Evolutionary conservation across 2,113 vertebrate species (phyloP).

Genomic region (Indicator indicator): DNA sequence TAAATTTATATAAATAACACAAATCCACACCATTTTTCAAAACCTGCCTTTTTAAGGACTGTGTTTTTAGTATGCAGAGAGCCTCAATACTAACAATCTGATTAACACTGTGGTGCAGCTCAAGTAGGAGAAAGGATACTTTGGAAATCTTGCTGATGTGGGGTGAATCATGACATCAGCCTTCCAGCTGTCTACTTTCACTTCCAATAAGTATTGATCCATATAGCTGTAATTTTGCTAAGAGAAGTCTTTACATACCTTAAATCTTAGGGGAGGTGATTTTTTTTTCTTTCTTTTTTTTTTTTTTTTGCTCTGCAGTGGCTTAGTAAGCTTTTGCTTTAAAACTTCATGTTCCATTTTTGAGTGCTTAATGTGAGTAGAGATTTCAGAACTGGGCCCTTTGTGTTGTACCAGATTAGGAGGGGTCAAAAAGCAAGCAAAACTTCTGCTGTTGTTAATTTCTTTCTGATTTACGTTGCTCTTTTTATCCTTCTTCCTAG

Average conservation of each 20-base stretch:
- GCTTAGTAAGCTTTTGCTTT: not conserved
- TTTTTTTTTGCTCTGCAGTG: not conserved
- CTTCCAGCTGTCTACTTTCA: not conserved
- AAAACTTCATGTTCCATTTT: not conserved
- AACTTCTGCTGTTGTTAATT: not conserved
- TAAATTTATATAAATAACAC: not conserved
- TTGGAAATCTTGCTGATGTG: not conserved
- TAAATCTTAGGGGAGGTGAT: not conserved
- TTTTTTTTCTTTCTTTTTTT: not conserved
- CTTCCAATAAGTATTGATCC: not conserved
- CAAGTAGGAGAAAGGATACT: not conserved
- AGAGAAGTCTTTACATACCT: not conserved
- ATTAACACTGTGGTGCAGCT: not conserved
- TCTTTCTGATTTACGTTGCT: not conserved
- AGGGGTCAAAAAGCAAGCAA: not conserved
- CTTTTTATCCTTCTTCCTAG: not conserved
- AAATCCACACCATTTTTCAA: not conserved
- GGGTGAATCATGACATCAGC: not conserved
- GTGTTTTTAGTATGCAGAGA: not conserved
- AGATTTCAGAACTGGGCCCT: not conserved
- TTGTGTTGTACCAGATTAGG: not conserved
- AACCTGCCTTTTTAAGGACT: not conserved
- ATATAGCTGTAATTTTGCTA: not conserved
- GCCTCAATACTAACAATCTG: not conserved
- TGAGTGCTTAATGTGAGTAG: not conserved